A percentile compares a stretch with the other conserved stretches of the same genome.
These are phyloP conservation scores for Progne subis DNA, from an alignment of 2,113 vertebrate species.

Conservation along the genomic window DNA sequence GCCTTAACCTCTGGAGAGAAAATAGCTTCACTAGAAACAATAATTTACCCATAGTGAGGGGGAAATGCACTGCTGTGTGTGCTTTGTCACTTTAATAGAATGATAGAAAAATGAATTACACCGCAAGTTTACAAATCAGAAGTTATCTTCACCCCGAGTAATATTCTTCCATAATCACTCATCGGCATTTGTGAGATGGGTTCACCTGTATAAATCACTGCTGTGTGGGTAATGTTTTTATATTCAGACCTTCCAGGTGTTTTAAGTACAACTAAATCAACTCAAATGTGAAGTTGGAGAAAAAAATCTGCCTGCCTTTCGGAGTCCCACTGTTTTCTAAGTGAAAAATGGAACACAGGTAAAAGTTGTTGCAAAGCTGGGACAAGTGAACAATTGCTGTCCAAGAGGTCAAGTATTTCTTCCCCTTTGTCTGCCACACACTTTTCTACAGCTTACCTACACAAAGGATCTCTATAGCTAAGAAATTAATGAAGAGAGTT, in stretches of 20 bases:
- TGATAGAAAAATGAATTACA: slow-evolving; percentile 31
- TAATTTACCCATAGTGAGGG: not conserved
- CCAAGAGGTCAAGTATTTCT: not conserved
- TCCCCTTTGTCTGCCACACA: not conserved
- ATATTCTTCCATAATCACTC: not conserved
- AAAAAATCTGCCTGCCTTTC: not conserved
- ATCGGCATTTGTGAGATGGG: not conserved
- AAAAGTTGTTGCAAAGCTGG: accelerated
- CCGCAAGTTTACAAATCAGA: slow-evolving; percentile 33
- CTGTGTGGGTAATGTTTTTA: not conserved
- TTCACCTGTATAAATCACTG: not conserved
- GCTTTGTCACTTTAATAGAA: slow-evolving; percentile 48
- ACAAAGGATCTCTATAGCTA: not conserved
- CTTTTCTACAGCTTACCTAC: not conserved
- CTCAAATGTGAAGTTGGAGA: not conserved
- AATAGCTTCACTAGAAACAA: not conserved
- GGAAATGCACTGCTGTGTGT: not conserved
- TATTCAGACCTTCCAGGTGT: not conserved
- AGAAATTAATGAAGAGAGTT: not conserved
- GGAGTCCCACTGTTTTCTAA: not conserved
- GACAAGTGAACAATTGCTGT: not conserved
- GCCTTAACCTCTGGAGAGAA: slow-evolving; percentile 23
- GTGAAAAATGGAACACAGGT: accelerated
- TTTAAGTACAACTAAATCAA: slow-evolving; percentile 1
- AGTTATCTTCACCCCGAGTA: not conserved